These are phyloP conservation scores for Tethea ocularis DNA, from an alignment of 2,888 invertebrate species.

Conservation along the genomic window DNA sequence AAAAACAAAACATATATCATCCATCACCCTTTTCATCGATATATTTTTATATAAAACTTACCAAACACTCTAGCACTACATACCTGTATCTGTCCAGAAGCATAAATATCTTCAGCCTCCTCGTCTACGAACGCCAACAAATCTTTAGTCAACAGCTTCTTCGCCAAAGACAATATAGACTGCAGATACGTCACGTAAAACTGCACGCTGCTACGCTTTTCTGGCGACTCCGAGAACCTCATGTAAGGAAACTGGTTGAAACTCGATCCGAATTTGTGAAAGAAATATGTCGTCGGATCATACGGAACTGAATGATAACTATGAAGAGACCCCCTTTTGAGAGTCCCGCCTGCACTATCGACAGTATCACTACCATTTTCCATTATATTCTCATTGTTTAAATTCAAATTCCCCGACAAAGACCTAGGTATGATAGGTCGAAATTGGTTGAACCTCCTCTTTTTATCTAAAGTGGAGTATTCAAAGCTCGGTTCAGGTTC, in stretches of 20 bases:
- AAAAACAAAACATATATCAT: conserved; percentile 19
- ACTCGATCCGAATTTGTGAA: conserved; percentile 95
- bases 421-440: conserved; percentile 96
- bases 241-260: conserved; percentile 95
- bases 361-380: conserved; percentile 67
- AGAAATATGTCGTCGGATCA: conserved; percentile 93
- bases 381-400: conserved; percentile 81
- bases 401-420: conserved; percentile 91
- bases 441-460: conserved; percentile 88
- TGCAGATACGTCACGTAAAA: conserved; percentile 91
- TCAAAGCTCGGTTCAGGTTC: conserved; percentile 71
- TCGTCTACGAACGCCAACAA: conserved; percentile 91
- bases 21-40: not conserved
- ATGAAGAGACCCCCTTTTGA: conserved; percentile 76
- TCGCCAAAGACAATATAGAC: conserved; percentile 90
- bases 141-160: conserved; percentile 93
- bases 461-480: conserved; percentile 83
- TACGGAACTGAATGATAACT: conserved; percentile 88
- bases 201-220: conserved; percentile 86
- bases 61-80: conserved; percentile 10
- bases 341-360: conserved; percentile 59
- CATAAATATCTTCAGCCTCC: conserved; percentile 91
- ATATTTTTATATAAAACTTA: not conserved
- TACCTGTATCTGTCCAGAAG: conserved; percentile 86
- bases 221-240: conserved; percentile 89